Base-by-base conservation (phyloP, 2,888 invertebrate species). In the Ichneumon xanthorius region DNA sequence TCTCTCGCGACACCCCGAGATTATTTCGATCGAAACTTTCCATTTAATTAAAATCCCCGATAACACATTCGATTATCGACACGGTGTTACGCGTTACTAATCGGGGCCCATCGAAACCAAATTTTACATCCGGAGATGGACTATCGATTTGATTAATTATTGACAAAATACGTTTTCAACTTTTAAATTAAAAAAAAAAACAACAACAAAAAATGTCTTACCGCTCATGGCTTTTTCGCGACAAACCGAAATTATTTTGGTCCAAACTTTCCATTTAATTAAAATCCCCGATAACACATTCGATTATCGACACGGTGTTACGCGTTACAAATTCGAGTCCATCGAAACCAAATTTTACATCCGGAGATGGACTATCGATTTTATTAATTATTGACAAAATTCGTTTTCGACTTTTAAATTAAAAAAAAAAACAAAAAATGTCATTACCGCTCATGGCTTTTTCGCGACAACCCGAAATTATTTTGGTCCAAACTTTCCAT, bases 391-490 rank as follows among this genome's bases (percentile, higher is more conserved):
- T 50, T 37, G 37, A 30, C 50, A 48, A 48, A 70, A 48, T 9
- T 48, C 1, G 16, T 48, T 19, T 6, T 4, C 26, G 5, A 61
- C 4, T 26, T 30, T 30, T 26, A 37, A 37, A 9, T 37, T 7
- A 1, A 37, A 37, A 37, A 37, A 9, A 37, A 37, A 37, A n/a
- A n/a, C n/a, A 9, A 37, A 7, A 37, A 37, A 9, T 37, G 5
- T 33, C 33, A n/a, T 33, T 33, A 90, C 89, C 45, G 45, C 11
- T 45, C 14, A 45, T 45, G 0, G 45, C 45, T 11, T 14, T 11
- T 1, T 63, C 30, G 7, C 72, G 55, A 45, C 75, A 45, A 14
- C 45, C 45, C 45, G 14, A 14, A 22, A 70, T 70, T 58, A n/a
- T 30, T 7, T 58, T n/a, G 61, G 19, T 45, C 61, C 6, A 50